Base-by-base conservation (phyloP, 2,113 vertebrate genomes). In the Rhagologus leucostigma region DNA sequence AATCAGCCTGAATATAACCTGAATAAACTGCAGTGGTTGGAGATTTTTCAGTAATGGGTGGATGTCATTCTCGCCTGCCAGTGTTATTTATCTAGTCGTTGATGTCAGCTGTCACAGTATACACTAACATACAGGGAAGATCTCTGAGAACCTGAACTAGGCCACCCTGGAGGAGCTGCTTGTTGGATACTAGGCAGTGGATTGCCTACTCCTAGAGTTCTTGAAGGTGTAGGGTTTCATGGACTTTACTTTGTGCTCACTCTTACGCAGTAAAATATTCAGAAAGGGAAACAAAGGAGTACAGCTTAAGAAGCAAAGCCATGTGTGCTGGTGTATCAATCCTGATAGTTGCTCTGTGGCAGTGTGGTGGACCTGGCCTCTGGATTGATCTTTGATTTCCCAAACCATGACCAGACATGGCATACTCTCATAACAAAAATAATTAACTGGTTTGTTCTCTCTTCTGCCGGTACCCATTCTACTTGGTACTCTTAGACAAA, bases 251-350 rank as follows among this genome's bases (percentile, higher is more conserved):
- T 64, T 56, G 18, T 65, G 15, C 20, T 70, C 26, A 73, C 27
- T 74, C 10, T 74, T 16, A 12, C 47, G 32, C 27, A 62, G n/a
- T 39, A 62, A 84, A 73, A 10, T 22, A 47, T 47, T 63, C 2
- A 2, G 44, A 73, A 89, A 60, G 18, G 26, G 26, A 69, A 80
- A 13, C 16, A 55, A 47, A 70, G 22, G 70, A 73, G 4, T 23
- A 29, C 21, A 27, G 27, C 64, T 59, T 46, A 47, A 83, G 44
- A 37, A 41, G 41, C 30, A 77, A 73, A 91, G 22, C 23, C 53
- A 4, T 1, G 0, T 39, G 27, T 1, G 1, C 19, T 0, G 0
- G 26, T 49, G 9, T 49, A 26, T 84, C 9, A 11, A 3, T 55
- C 42, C 52, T 70, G 16, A 14, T 4, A 67, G 10, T 5, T 64